phyloP scores from a whole-genome alignment of 2,113 vertebrate genomes.

The Gymnobelideus leadbeateri region DNA sequence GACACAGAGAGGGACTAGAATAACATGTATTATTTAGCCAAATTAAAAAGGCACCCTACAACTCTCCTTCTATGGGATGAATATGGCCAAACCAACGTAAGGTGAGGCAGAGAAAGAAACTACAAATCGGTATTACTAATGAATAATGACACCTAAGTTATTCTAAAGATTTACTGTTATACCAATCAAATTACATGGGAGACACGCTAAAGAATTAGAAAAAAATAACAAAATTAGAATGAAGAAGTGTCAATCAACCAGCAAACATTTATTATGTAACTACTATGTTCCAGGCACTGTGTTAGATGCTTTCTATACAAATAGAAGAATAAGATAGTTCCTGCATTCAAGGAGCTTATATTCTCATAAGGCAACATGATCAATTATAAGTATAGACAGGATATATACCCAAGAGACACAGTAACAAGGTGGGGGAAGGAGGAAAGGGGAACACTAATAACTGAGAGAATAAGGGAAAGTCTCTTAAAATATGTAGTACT shows the following conservation, averaged over 20 bases:
- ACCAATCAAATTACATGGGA: neutral
- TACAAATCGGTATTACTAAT: neutral
- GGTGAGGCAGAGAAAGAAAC: neutral
- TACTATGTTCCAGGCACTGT: neutral
- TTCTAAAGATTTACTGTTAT: neutral
- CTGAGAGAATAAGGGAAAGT: neutral
- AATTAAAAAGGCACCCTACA: neutral
- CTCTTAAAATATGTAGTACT: neutral
- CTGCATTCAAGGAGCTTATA: neutral
- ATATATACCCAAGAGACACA: neutral
- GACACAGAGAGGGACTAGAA: neutral
- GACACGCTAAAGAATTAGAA: neutral
- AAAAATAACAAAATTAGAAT: neutral
- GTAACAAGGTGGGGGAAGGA: neutral
- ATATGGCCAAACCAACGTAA: neutral
- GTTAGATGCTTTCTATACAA: neutral
- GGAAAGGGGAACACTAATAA: neutral
- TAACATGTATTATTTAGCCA: neutral
- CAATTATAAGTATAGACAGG: neutral
- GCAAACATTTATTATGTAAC: neutral
- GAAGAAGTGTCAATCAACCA: neutral
- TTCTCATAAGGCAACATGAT: neutral
- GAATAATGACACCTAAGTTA: neutral
- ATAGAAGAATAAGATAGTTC: neutral
- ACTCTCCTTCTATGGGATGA: neutral